Conservation (phyloP, 2,113 vertebrate species). For the Dryoscopus gambensis region DNA sequence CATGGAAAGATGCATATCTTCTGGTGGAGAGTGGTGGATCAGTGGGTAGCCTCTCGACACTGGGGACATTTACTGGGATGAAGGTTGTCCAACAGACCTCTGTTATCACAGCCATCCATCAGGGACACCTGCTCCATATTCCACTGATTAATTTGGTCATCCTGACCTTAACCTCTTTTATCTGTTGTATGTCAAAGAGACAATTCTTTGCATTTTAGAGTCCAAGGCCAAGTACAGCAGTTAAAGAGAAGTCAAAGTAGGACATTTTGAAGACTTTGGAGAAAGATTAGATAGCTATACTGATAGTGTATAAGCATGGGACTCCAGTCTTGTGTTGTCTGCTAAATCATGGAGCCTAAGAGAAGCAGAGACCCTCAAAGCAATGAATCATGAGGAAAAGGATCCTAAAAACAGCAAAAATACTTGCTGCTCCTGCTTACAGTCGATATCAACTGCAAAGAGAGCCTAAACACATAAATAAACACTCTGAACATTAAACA, state of each 20-base stretch:
- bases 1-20: neutral
- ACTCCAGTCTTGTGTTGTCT: neutral
- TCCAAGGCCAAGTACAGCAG: neutral
- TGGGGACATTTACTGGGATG: neutral
- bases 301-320: neutral
- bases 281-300: neutral
- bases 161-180: neutral
- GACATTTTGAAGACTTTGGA: neutral
- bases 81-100: neutral
- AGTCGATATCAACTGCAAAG: neutral
- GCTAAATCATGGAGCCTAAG: neutral
- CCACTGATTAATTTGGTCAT: neutral
- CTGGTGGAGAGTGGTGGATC: neutral
- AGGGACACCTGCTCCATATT: neutral
- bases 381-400: neutral
- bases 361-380: neutral
- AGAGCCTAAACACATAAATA: neutral
- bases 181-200: neutral
- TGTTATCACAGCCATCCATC: neutral
- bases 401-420: neutral
- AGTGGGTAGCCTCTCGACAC: neutral
- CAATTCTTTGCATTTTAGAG: neutral
- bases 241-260: neutral
- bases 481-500: neutral
- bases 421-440: neutral